These are phyloP conservation scores for Thunnus maccoyii DNA, from an alignment of 2,113 vertebrate genomes.

Conservation along the genomic window DNA sequence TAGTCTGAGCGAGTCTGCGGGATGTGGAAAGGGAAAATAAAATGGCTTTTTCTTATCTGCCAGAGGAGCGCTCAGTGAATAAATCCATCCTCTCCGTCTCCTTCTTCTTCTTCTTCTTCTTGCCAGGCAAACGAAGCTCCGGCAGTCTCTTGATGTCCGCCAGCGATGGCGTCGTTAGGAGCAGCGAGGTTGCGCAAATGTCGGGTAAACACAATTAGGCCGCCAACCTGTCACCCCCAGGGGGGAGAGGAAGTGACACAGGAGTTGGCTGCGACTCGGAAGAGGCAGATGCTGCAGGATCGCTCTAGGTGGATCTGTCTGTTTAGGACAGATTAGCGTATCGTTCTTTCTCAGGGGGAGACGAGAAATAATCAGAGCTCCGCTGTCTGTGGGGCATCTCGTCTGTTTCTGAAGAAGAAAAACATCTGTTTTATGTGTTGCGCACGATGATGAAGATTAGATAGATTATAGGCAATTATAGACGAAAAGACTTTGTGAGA, in stretches of 20 bases:
- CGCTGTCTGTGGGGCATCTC: not conserved
- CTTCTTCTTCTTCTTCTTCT: not conserved
- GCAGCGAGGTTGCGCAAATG: conserved; percentile 46
- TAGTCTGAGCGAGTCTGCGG: conserved; percentile 23
- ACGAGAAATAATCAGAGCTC: conserved; percentile 9
- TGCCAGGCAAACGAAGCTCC: conserved; percentile 36
- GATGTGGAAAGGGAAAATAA: conserved; percentile 52
- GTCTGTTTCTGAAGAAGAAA: not conserved
- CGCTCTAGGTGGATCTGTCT: conserved; percentile 18
- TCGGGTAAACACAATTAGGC: conserved; percentile 48
- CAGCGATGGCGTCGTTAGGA: conserved; percentile 12
- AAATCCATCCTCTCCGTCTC: conserved; percentile 26
- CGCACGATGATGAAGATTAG: not conserved
- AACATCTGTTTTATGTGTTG: not conserved
- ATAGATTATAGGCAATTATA: not conserved
- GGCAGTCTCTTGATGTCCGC: conserved; percentile 12
- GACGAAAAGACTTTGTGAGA: not conserved
- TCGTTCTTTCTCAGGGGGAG: conserved; percentile 15
- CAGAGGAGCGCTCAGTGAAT: conserved; percentile 22
- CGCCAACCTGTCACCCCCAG: not conserved
- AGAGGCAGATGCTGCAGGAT: conserved; percentile 28
- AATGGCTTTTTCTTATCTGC: conserved; percentile 68
- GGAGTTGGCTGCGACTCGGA: conserved; percentile 15
- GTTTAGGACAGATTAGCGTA: not conserved
- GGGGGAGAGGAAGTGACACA: conserved; percentile 12